Evolutionary conservation across 2,113 vertebrate genomes (phyloP).

Genomic region (Stigmatopora nigra): DNA sequence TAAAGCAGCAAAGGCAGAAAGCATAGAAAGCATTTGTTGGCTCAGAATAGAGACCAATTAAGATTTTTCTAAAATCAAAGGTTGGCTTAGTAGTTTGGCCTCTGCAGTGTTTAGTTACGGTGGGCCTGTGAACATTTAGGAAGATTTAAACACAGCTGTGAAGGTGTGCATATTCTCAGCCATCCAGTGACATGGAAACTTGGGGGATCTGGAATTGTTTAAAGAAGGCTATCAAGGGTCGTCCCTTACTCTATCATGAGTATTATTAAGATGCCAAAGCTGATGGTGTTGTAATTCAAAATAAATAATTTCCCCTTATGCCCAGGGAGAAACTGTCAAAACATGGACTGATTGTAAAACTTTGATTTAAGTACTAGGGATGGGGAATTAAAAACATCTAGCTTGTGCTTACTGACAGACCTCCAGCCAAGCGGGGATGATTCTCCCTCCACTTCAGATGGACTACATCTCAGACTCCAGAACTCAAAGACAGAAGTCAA

Average conservation of each 20-base stretch:
- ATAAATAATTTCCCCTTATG: not conserved
- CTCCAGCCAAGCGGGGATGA: conserved; percentile 32
- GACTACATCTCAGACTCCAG: conserved; percentile 26
- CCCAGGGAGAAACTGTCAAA: not conserved
- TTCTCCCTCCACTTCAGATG: conserved; percentile 29
- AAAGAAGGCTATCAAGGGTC: conserved; percentile 11
- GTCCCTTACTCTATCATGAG: not conserved
- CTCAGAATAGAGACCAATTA: conserved; percentile 44
- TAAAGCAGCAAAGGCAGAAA: conserved; percentile 39
- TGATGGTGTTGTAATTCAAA: not conserved
- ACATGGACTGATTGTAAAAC: not conserved
- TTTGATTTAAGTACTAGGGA: not conserved
- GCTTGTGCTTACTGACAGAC: conserved; percentile 50
- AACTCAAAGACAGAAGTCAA: conserved; percentile 33
- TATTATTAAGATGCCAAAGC: conserved; percentile 9
- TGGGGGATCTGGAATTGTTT: not conserved
- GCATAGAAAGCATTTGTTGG: conserved; percentile 52
- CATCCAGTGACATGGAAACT: too few relatives aligned
- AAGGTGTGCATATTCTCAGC: conserved; percentile 5
- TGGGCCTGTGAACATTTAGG: conserved; percentile 26
- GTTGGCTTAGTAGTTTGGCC: conserved; percentile 32
- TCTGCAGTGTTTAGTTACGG: conserved; percentile 28
- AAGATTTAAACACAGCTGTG: conserved; percentile 20
- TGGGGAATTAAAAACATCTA: not conserved
- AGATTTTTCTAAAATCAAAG: conserved; percentile 51